Evolutionary conservation across 2,888 invertebrate species (phyloP).

Genomic region (Stratiomys singularior): DNA sequence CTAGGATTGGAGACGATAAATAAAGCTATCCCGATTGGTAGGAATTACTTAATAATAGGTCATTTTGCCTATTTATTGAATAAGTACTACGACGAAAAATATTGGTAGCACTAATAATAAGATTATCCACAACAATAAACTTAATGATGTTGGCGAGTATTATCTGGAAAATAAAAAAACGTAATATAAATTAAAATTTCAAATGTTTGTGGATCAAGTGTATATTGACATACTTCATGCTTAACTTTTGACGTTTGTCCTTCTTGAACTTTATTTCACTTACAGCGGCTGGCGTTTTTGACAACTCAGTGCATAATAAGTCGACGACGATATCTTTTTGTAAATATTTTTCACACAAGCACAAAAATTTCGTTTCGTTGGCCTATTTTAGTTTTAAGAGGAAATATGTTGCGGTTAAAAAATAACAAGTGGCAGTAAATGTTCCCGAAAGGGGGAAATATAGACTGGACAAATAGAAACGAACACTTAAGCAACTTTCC

Average conservation of each 20-base stretch:
- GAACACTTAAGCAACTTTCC: not conserved
- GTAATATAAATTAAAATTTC: too few species aligned
- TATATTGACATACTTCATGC: too few species aligned
- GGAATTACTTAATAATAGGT: too few species aligned
- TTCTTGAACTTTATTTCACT: constrained; percentile 1
- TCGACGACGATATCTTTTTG: constrained; percentile 35
- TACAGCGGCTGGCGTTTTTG: constrained; percentile 29
- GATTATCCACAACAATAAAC: too few species aligned
- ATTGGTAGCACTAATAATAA: too few species aligned
- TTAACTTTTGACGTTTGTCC: not conserved
- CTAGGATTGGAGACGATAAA: too few species aligned
- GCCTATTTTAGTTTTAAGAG: constrained; percentile 10
- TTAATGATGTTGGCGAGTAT: too few species aligned
- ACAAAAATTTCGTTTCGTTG: constrained; percentile 30
- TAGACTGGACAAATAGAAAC: not conserved
- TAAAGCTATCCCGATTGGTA: too few species aligned
- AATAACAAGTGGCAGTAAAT: constrained; percentile 16
- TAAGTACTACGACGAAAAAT: too few species aligned
- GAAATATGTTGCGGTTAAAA: constrained; percentile 10
- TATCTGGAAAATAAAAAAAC: too few species aligned
- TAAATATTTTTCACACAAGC: constrained; percentile 37
- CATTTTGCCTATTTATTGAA: too few species aligned
- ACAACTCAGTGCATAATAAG: constrained; percentile 20
- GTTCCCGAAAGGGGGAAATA: not conserved
- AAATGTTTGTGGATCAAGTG: too few species aligned